These are phyloP conservation scores for Proterorhinus semilunaris DNA, from an alignment of 2,113 vertebrate genomes.

Conservation along the genomic window DNA sequence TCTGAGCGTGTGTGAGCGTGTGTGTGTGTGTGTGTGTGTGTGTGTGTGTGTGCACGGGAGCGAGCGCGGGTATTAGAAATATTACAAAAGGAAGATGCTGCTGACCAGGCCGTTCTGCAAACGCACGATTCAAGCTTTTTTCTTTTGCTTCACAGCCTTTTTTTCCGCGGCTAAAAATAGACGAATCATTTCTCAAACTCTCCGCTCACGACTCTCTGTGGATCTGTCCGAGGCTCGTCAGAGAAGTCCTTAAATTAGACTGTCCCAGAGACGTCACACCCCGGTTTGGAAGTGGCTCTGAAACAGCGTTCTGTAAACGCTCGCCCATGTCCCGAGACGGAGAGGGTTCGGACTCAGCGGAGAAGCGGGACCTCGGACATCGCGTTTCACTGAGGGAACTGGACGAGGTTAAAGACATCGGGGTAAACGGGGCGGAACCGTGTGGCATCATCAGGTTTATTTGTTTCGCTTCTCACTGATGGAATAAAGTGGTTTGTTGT, in stretches of 20 bases:
- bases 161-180: constrained; percentile 53
- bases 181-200: constrained; percentile 21
- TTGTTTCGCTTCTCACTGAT: no score
- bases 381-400: no score
- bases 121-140: constrained; percentile 29
- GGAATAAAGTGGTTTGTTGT: no score
- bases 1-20: not conserved
- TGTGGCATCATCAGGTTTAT: no score
- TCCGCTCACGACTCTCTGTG: not conserved
- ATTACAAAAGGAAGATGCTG: constrained; percentile 24
- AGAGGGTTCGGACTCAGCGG: no score
- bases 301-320: no score
- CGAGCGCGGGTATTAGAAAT: not conserved
- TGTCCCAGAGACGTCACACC: no score
- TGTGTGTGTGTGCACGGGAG: not conserved
- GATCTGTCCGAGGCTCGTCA: not conserved
- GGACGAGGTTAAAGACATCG: no score
- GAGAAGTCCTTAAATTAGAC: not conserved
- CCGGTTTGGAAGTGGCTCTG: no score
- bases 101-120: constrained; percentile 56
- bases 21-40: not conserved
- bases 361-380: no score
- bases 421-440: no score
- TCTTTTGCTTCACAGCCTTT: constrained; percentile 8
- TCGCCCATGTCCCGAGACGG: no score